Conservation (phyloP, 2,113 vertebrate species). For the Lepisosteus osseus region DNA sequence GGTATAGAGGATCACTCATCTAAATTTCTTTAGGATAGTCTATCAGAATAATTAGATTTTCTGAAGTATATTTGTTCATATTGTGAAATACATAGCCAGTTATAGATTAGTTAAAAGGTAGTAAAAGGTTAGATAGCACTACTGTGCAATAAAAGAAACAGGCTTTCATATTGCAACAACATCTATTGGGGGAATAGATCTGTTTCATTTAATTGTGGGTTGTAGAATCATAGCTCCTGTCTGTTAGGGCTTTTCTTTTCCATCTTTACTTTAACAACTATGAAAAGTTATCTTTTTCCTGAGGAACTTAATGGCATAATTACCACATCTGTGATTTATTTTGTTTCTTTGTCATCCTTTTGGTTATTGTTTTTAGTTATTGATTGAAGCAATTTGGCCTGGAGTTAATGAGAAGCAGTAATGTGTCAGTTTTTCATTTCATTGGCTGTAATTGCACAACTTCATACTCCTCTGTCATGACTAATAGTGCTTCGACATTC, state of each 20-base stretch:
- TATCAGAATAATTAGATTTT: too few species aligned
- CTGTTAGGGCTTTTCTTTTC: slow-evolving; percentile 27
- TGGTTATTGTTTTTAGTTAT: slow-evolving; percentile 48
- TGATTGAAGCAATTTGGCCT: slow-evolving; percentile 49
- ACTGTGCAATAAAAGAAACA: too few species aligned
- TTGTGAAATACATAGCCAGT: too few species aligned
- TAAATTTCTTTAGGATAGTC: too few species aligned
- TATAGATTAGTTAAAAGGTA: too few species aligned
- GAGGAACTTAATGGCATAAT: slow-evolving; percentile 45
- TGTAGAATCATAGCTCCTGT: slow-evolving; percentile 14
- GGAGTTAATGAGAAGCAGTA: slow-evolving; percentile 45
- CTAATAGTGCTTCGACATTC: slow-evolving; percentile 51
- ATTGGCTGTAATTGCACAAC: slow-evolving; percentile 57
- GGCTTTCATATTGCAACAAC: too few species aligned
- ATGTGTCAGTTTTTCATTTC: slow-evolving; percentile 59
- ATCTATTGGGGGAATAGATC: too few species aligned
- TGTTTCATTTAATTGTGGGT: too few species aligned
- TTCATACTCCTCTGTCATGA: slow-evolving; percentile 45
- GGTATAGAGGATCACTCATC: too few species aligned
- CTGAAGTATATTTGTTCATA: too few species aligned
- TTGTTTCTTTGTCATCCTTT: slow-evolving; percentile 38
- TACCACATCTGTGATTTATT: slow-evolving; percentile 53
- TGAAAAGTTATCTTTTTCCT: slow-evolving; percentile 44
- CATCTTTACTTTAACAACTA: slow-evolving; percentile 12
- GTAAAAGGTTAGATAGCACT: too few species aligned